A percentile compares a stretch with the other conserved stretches of the same genome.
Evolutionary conservation across 1,140 invertebrate species (phyloP).

Genomic region (Papilio polyxenes): DNA sequence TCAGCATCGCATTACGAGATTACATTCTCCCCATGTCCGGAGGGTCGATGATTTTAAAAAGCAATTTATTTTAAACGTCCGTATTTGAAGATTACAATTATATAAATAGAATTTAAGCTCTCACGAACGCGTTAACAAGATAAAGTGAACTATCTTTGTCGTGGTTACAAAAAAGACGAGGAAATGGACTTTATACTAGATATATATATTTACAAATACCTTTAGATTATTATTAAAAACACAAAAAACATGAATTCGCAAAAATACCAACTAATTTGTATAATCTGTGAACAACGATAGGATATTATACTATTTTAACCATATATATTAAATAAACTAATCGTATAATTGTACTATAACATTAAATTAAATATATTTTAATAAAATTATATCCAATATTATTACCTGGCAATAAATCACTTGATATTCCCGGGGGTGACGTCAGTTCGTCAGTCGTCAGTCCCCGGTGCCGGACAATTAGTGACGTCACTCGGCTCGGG

Average conservation of each 20-base stretch:
- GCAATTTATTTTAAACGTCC: conserved; percentile 22
- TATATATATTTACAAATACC: no score
- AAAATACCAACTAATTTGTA: no score
- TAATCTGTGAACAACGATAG: no score
- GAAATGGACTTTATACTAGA: no score
- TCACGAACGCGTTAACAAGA: background rate
- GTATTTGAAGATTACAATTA: background rate
- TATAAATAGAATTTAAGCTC: background rate
- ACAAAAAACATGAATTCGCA: background rate
- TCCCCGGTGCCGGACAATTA: conserved; percentile 15
- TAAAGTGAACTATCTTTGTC: background rate
- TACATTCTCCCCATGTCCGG: conserved; percentile 19
- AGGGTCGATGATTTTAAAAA: conserved; percentile 21
- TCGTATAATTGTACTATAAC: background rate
- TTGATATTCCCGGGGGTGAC: background rate
- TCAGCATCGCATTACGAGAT: conserved; percentile 32
- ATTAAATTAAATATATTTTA: background rate
- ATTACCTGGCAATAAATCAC: background rate
- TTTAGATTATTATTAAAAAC: background rate
- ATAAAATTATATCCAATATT: background rate
- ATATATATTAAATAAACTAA: background rate
- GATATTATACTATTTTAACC: background rate
- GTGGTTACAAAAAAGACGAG: background rate
- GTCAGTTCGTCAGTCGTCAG: background rate
- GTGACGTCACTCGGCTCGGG: conserved; percentile 5